These are phyloP conservation scores for Microplitis manilae DNA, from an alignment of 2,888 invertebrate genomes.

Conservation along the genomic window DNA sequence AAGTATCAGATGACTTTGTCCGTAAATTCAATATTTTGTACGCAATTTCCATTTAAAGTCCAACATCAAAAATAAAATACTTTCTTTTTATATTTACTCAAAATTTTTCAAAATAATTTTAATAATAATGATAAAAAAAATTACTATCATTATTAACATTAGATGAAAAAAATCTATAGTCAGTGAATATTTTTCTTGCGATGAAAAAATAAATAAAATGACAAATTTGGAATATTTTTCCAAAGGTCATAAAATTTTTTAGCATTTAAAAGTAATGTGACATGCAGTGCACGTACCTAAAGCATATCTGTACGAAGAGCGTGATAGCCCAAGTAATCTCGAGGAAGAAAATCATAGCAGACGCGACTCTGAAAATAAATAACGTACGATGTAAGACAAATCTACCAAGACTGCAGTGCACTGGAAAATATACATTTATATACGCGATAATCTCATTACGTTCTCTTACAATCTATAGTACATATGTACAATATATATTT, in stretches of 20 bases:
- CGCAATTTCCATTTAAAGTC: too few species aligned
- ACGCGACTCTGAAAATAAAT: conserved; percentile 72
- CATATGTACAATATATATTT: not conserved
- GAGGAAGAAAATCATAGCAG: conserved; percentile 75
- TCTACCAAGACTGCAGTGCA: not conserved
- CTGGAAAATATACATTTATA: not conserved
- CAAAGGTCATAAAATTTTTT: not conserved
- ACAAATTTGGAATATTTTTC: not conserved
- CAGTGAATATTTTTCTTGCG: too few species aligned
- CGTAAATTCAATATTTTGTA: too few species aligned
- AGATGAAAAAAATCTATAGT: too few species aligned
- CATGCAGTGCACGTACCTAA: conserved; percentile 69
- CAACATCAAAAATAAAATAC: too few species aligned
- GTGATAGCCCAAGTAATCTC: conserved; percentile 80
- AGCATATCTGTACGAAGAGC: conserved; percentile 76
- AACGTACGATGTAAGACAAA: conserved; percentile 39
- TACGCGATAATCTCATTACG: conserved; percentile 13
- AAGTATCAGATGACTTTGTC: too few species aligned
- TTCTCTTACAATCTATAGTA: not conserved
- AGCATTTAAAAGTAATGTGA: not conserved
- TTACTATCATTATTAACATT: too few species aligned
- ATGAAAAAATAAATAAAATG: too few species aligned
- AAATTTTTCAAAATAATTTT: too few species aligned
- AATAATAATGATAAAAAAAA: too few species aligned
- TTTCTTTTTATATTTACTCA: too few species aligned